phyloP scores from a whole-genome alignment of 2,797 vertebrate species.

The Synanceia verrucosa region DNA sequence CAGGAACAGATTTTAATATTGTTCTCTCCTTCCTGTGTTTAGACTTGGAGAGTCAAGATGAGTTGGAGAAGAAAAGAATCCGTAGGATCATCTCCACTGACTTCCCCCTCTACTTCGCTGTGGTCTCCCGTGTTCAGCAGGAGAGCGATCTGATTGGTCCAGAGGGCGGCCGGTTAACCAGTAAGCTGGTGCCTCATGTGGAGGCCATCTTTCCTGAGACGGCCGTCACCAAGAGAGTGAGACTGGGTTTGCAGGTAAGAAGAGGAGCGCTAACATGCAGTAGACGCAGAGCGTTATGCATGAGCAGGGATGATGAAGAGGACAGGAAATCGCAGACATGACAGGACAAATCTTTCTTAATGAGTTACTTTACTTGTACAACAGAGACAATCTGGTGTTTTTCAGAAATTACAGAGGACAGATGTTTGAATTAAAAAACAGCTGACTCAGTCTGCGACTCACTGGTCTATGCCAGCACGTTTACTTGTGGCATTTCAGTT shows the following conservation, averaged over 20 bases:
- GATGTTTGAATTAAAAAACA: conserved; percentile 39
- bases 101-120: conserved; percentile 97
- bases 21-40: neutral
- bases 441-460: conserved; percentile 31
- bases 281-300: neutral
- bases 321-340: neutral
- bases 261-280: neutral
- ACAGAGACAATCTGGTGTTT: conserved; percentile 19
- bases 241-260: conserved; percentile 94
- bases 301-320: neutral
- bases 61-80: conserved; percentile 95
- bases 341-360: conserved; percentile 3
- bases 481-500: conserved; percentile 21
- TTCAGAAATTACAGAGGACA: conserved; percentile 9
- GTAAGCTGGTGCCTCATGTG: conserved; percentile 91
- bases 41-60: conserved; percentile 95
- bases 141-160: conserved; percentile 94
- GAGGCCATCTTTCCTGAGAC: conserved; percentile 95
- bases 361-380: conserved; percentile 16
- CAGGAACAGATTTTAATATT: no score
- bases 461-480: conserved; percentile 4
- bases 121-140: conserved; percentile 95
- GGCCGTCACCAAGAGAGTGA: conserved; percentile 95
- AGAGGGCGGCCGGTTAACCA: conserved; percentile 90
- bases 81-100: conserved; percentile 96